These are phyloP conservation scores for Potorous gilbertii DNA, from an alignment of 2,797 vertebrate species.

Conservation along the genomic window DNA sequence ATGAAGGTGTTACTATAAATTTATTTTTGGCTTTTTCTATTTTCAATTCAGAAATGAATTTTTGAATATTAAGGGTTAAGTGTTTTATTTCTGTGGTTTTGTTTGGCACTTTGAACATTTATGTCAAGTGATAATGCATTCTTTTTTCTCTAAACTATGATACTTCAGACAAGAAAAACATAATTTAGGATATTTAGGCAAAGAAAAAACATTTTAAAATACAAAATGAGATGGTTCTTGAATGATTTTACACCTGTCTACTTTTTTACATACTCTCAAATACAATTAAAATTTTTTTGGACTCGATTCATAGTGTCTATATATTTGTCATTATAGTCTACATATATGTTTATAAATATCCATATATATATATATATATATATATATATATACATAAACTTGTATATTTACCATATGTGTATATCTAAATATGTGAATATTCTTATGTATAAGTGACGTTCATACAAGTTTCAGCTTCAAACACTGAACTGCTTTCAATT, in stretches of 20 bases:
- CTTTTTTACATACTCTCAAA: slow-evolving; percentile 1
- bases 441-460: neutral
- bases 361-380: neutral
- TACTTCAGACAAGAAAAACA: slow-evolving; percentile 19
- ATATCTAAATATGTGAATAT: slow-evolving; percentile 19
- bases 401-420: neutral
- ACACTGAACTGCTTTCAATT: neutral
- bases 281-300: slow-evolving; percentile 22
- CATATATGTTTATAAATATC: neutral
- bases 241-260: slow-evolving; percentile 7
- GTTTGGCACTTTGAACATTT: slow-evolving; percentile 9
- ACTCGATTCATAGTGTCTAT: neutral
- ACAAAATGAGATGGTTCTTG: neutral
- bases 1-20: slow-evolving; percentile 22
- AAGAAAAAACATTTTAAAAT: neutral
- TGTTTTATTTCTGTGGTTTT: slow-evolving; percentile 14
- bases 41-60: slow-evolving; percentile 42
- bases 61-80: slow-evolving; percentile 34
- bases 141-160: slow-evolving; percentile 3
- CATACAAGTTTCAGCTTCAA: slow-evolving; percentile 28
- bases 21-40: slow-evolving; percentile 37
- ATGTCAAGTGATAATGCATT: neutral
- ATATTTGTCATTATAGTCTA: neutral
- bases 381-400: neutral
- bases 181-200: neutral